A percentile compares a stretch with the other conserved stretches of the same genome.
Evolutionary conservation across 2,888 invertebrate genomes (phyloP).

Genomic region (Orthosia incerta): DNA sequence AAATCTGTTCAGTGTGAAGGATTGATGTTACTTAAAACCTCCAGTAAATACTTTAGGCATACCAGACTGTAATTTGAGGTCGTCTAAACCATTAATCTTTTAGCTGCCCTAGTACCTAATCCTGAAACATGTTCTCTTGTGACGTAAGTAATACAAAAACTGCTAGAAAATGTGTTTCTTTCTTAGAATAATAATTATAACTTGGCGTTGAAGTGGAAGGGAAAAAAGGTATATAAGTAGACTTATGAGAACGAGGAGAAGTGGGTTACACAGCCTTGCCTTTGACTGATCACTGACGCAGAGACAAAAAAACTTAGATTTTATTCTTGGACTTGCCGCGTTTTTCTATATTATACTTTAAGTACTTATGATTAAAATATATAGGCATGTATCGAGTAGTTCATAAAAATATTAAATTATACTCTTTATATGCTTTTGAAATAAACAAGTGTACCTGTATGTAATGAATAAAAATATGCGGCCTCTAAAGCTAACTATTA

Average conservation of each 20-base stretch:
- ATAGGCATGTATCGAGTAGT: not conserved
- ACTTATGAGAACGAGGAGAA: slow-evolving; percentile 24
- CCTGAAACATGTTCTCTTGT: slow-evolving; percentile 37
- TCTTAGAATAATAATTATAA: slow-evolving; percentile 46
- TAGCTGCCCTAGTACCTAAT: slow-evolving; percentile 43
- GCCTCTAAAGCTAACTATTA: not conserved
- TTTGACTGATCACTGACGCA: slow-evolving; percentile 23
- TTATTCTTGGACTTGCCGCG: not conserved
- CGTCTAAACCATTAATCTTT: slow-evolving; percentile 55
- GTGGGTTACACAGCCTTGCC: slow-evolving; percentile 11
- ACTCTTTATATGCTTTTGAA: too few species aligned
- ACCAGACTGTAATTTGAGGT: slow-evolving; percentile 43
- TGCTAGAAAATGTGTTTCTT: slow-evolving; percentile 37
- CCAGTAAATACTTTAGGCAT: slow-evolving; percentile 48
- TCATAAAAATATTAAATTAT: too few species aligned
- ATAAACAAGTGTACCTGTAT: too few species aligned
- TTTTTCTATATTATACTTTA: not conserved
- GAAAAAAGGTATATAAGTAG: slow-evolving; percentile 12
- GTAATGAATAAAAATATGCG: not conserved
- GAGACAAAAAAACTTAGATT: slow-evolving; percentile 12
- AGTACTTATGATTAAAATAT: not conserved
- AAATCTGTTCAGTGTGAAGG: slow-evolving; percentile 25
- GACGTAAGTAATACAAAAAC: slow-evolving; percentile 49
- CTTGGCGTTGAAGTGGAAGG: slow-evolving; percentile 25
- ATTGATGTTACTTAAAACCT: slow-evolving; percentile 49